Conservation (phyloP, 2,888 invertebrate genomes). For the Ommatoiulus sabulosus region DNA sequence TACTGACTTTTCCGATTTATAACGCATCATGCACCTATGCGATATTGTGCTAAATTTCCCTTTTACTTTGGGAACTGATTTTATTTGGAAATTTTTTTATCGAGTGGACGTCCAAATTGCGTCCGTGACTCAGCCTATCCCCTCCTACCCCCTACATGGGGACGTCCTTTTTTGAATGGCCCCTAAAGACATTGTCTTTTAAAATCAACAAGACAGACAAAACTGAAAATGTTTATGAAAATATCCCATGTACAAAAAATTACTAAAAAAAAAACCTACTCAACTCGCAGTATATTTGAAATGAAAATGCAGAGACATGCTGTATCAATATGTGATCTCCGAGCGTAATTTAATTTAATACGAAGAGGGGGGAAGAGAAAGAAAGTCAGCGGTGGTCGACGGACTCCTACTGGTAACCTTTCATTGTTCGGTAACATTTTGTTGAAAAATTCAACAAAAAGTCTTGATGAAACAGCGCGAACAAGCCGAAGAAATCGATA, state of each 20-base stretch:
- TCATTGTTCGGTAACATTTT: not conserved
- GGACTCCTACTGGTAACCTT: not conserved
- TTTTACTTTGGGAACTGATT: too few species aligned
- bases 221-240: not conserved
- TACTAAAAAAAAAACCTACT: not conserved
- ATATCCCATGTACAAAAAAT: not conserved
- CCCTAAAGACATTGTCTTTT: not conserved
- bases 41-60: too few species aligned
- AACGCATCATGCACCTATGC: too few species aligned
- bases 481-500: not conserved
- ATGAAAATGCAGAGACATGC: not conserved
- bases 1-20: too few species aligned
- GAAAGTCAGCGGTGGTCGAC: too few species aligned
- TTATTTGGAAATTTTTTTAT: too few species aligned
- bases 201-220: not conserved
- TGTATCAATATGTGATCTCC: not conserved
- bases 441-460: not conserved
- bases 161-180: too few species aligned
- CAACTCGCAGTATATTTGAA: not conserved
- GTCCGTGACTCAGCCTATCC: too few species aligned
- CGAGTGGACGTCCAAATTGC: too few species aligned
- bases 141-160: too few species aligned
- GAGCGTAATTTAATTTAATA: not conserved
- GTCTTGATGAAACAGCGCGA: not conserved
- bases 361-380: too few species aligned